Conservation (phyloP, 2,888 invertebrate species). For the Apamea epomidion region DNA sequence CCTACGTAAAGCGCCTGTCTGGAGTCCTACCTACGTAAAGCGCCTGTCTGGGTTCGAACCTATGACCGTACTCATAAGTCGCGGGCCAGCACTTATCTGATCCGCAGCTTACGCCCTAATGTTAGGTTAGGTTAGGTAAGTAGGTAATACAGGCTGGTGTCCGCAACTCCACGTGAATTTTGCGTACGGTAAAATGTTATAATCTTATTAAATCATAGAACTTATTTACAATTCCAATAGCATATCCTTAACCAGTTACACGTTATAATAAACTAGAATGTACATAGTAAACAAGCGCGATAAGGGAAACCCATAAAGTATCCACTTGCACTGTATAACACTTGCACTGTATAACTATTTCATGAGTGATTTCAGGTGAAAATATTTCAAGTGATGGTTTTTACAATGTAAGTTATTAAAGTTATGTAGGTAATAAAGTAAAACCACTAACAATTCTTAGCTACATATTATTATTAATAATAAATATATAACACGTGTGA, state of each 20-base stretch:
- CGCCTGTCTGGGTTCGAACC: no score
- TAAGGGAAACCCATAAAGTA: constrained; percentile 30
- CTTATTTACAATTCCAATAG: not conserved
- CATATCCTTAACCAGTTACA: not conserved
- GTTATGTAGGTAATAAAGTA: not conserved
- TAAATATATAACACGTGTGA: not conserved
- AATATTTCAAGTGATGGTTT: constrained; percentile 15
- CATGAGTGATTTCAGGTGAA: constrained; percentile 3
- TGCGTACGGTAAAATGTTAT: not conserved
- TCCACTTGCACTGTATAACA: not conserved
- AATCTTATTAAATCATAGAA: not conserved
- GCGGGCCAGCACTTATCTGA: no score
- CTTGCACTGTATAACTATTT: no score
- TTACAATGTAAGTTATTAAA: not conserved
- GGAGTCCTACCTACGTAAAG: no score
- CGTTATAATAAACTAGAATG: not conserved
- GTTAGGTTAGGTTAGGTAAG: no score
- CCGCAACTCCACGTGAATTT: no score
- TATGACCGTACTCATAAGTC: no score
- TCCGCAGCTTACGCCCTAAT: no score
- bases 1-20: no score
- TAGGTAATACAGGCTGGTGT: no score
- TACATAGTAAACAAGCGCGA: constrained; percentile 10
- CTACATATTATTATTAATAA: no score
- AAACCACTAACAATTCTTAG: not conserved